A percentile compares a stretch with the other conserved stretches of the same genome.
phyloP scores from a whole-genome alignment of 2,797 vertebrate genomes.

The Melanogrammus aeglefinus region DNA sequence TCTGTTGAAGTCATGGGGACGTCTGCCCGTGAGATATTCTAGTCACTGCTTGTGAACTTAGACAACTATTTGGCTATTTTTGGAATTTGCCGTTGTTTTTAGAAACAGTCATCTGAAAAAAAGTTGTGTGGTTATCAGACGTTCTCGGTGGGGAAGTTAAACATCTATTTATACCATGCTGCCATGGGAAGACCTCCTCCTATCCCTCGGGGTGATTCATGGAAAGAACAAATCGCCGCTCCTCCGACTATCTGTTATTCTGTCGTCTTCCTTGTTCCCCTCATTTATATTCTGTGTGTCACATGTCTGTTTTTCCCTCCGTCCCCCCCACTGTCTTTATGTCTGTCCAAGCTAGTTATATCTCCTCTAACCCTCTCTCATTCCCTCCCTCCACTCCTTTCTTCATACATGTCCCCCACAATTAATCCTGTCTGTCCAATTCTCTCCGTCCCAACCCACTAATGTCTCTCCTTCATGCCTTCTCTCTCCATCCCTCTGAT shows the following conservation, averaged over 20 bases:
- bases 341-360: neutral
- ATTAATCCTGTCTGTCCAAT: neutral
- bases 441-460: neutral
- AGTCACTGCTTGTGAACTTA: neutral
- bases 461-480: too few relatives aligned
- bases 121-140: constrained; percentile 29
- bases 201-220: neutral
- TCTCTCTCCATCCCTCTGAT: too few relatives aligned
- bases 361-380: neutral
- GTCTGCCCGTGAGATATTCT: neutral
- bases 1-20: neutral
- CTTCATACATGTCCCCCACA: neutral
- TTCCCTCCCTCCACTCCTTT: neutral
- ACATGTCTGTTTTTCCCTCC: constrained; percentile 18
- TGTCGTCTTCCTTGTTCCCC: constrained; percentile 8
- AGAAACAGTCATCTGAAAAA: constrained; percentile 1
- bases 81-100: constrained; percentile 1
- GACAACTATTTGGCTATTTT: constrained; percentile 6
- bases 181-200: constrained; percentile 60
- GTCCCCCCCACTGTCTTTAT: neutral
- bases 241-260: constrained; percentile 2
- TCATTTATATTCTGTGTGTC: neutral
- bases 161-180: constrained; percentile 48
- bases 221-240: neutral
- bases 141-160: constrained; percentile 32